Conservation (phyloP, 2,888 invertebrate species). For the Craniophora ligustri region DNA sequence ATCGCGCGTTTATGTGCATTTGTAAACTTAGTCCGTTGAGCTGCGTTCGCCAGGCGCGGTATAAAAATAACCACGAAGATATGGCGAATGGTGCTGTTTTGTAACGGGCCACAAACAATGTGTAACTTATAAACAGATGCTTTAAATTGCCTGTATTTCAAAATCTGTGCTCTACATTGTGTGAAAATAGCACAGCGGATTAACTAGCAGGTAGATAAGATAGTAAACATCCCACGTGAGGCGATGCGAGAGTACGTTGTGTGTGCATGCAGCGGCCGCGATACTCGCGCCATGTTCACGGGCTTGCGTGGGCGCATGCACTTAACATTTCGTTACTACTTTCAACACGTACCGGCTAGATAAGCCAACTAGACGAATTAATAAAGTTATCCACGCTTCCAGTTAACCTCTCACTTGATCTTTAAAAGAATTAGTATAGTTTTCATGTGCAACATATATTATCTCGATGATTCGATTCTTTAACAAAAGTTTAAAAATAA, state of each 20-base stretch:
- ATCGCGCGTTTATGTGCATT: constrained; percentile 32
- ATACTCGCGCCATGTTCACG: constrained; percentile 30
- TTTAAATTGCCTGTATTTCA: constrained; percentile 61
- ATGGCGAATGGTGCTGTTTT: constrained; percentile 41
- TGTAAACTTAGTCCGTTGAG: constrained; percentile 23
- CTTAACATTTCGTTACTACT: constrained; percentile 77
- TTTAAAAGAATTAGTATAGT: constrained; percentile 24
- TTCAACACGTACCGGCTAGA: constrained; percentile 74
- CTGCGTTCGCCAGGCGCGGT: constrained; percentile 29
- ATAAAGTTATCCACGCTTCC: constrained; percentile 72
- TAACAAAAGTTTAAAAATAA: no score
- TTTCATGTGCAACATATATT: not conserved
- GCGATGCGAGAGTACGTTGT: constrained; percentile 27
- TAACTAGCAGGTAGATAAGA: constrained; percentile 79
- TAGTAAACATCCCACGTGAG: constrained; percentile 80
- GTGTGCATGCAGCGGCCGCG: constrained; percentile 41
- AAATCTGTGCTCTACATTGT: constrained; percentile 71
- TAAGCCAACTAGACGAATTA: constrained; percentile 67
- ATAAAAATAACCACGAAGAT: constrained; percentile 45
- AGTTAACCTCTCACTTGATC: constrained; percentile 55
- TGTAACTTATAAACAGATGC: constrained; percentile 49
- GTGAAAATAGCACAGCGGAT: constrained; percentile 78
- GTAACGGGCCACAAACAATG: constrained; percentile 48
- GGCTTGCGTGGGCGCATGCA: constrained; percentile 75
- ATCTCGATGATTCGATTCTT: no score